Base-by-base conservation (phyloP, 1,140 invertebrate species). In the Drosophila orosa region DNA sequence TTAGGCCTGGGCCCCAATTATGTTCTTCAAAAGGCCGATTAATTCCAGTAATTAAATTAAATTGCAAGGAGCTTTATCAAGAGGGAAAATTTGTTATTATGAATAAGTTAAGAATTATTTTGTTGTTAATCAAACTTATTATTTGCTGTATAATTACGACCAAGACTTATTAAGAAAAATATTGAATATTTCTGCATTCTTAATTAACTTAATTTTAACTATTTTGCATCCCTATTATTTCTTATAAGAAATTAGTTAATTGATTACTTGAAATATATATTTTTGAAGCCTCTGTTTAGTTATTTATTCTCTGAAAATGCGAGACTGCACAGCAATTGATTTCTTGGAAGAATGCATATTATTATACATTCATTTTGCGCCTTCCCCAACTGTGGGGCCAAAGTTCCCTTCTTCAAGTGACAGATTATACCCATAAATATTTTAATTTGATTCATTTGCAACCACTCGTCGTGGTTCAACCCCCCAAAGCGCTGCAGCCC, bases 391-490 rank as follows among this genome's bases (percentile, higher is more conserved):
- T 10, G 15, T 15, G 25, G 13, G 19, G 33, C 9, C 1, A 62
- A 50, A 44, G 47, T 27, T 37, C 25, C 9, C 57, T 52, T 59
- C 47, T 62, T 55, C 73, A 58, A 74, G 54, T 75, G 50, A 54
- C 63, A 69, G 58, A 50, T 77, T 63, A 59, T 67, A 56, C 55
- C 60, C 52, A 45, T 75, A 59, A 63, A 74, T 72, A 71, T 72
- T 62, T 65, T 75, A 62, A 73, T 65, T 74, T 75, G 47, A 75
- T 75, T 67, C 67, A 60, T 68, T 62, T 68, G 82, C 78, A 79
- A 81, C 57, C 59, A 61, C 55, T 72, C 57, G 48, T 72, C 52
- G 54, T 37, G 47, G 33, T 58, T 48, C 68, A 71, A 58, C 68
- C 68, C 68, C 68, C 52, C 66, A 48, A 71, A 69, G 63, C 84